A percentile compares a stretch with the other conserved stretches of the same genome.
These are phyloP conservation scores for Tachuris rubrigastra DNA, from an alignment of 2,113 vertebrate genomes.

Conservation along the genomic window DNA sequence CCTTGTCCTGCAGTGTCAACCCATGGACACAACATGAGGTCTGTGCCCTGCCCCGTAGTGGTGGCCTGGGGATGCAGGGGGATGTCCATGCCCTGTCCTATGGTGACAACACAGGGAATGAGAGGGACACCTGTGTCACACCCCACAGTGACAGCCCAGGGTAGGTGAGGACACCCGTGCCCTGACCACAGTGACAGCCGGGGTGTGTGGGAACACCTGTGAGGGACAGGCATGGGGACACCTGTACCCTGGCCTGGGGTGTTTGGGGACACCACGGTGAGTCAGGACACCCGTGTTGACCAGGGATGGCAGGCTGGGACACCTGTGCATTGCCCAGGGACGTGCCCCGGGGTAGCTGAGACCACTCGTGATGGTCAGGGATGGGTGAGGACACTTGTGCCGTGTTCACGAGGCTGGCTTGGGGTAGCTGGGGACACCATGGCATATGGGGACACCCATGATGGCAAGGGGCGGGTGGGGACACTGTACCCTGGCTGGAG, in stretches of 20 bases:
- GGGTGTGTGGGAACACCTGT: background rate
- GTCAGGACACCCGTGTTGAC: too few species aligned
- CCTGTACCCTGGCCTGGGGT: background rate
- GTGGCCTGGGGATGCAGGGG: background rate
- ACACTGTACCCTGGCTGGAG: background rate
- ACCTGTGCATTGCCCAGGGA: too few species aligned
- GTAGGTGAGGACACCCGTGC: accelerated
- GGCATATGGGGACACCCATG: background rate
- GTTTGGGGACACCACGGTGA: too few species aligned
- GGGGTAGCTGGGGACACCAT: too few species aligned
- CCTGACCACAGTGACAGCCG: too few species aligned
- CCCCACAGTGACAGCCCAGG: background rate
- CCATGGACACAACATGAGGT: accelerated
- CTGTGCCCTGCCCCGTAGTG: background rate
- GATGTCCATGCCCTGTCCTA: accelerated
- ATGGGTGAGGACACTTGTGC: background rate
- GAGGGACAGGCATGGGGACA: background rate
- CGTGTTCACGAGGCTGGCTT: background rate
- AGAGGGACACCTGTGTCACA: too few species aligned
- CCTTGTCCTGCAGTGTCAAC: background rate
- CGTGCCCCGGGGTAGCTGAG: background rate
- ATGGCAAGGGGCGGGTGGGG: background rate
- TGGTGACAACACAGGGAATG: accelerated
- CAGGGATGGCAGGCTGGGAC: too few species aligned
- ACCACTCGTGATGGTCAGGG: background rate